Base-by-base conservation (phyloP, 2,797 vertebrate genomes). In the Platyrinchus mystaceus region DNA sequence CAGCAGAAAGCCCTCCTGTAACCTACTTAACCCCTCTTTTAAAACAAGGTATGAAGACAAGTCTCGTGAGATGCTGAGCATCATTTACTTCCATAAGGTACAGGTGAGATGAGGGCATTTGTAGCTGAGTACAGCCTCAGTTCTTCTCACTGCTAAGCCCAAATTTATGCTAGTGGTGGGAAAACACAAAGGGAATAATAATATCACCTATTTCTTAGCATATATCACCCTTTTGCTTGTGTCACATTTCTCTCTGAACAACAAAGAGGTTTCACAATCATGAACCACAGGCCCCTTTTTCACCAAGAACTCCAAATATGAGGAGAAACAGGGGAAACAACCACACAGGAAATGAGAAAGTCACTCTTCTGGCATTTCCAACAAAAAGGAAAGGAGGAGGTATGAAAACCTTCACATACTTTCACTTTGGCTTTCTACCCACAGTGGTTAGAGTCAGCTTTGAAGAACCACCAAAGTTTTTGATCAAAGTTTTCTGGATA, bases 401-500 rank as follows among this genome's bases (percentile, higher is more conserved):
- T 63, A 90, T 47, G 74, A 94, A 89, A 90, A 74, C 34, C 70
- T 90, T 88, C 82, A 79, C 83, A 87, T 76, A 84, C 19, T 88
- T 92, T 86, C 66, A 39, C 69, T 81, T 79, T 76, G 85, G 74
- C 91, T 95, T 93, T 88, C 70, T 43, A 93, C 59, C 77, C 94
- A 74, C 56, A 89, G 85, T 67, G 94, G 93, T 91, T 93, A 93
- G 2, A 2, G 88, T 94, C 59, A 93, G 76, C 93, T 96, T 93
- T 97, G 94, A 97, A 96, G 83, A 94, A 88, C 47, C 32, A 96
- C 74, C 85, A 87, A 85, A 81, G 44, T 50, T 91, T 96, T 76
- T 92, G 76, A 97, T 95, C 94, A 94, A 96, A 94, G 94, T 91
- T 94, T 91, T 91, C 73, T 91, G 94, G 89, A 90, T 96, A 94